Evolutionary conservation across 2,113 vertebrate species (phyloP), one percentile per base, ranked within the genome.

Genomic region (Psittacus erithacus): DNA sequence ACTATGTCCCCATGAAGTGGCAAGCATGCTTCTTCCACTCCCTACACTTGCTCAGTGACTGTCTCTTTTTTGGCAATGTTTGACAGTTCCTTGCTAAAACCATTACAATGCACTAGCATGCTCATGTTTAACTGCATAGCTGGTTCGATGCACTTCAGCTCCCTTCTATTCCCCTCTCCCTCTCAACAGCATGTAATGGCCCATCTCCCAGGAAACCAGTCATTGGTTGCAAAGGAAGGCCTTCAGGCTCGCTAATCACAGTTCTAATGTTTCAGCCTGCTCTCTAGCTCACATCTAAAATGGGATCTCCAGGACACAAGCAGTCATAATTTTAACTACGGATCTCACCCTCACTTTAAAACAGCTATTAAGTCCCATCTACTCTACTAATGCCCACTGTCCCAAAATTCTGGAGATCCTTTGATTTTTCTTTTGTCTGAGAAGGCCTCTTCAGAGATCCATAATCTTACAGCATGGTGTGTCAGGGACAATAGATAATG

Each of bases 121-220:
- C 14, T 86, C 44, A 46, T 2, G 29, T 77, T 74, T 53, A 83
- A 29, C 31, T 25, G n/a, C 3, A 9, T 25, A 24, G 33, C 49
- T 70, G 8, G 17, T 49, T 69, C 2, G 1, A 68, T 0, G 0
- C 29, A 44, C 11, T 2, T 0, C 3, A 63, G 55, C 53, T 65
- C 17, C 16, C 17, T 62, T 49, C 41, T 11, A 2, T 25, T 81
- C 55, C 22, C 18, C 8, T 27, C 41, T 68, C 16, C 38, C 14
- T 33, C 27, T 9, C 39, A 49, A 52, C 6, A 63, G 41, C 9
- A 18, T 6, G 0, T 10, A 74, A 31, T 23, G 63, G 24, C 19
- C 28, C 3, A 2, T 38, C 49, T 44, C 64, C 59, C 11, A 44
- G 10, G 70, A 62, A 11, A 47, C 6, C 17, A 57, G 52, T 31